Base-by-base conservation (phyloP, 2,888 invertebrate species). In the Athalia cordata region DNA sequence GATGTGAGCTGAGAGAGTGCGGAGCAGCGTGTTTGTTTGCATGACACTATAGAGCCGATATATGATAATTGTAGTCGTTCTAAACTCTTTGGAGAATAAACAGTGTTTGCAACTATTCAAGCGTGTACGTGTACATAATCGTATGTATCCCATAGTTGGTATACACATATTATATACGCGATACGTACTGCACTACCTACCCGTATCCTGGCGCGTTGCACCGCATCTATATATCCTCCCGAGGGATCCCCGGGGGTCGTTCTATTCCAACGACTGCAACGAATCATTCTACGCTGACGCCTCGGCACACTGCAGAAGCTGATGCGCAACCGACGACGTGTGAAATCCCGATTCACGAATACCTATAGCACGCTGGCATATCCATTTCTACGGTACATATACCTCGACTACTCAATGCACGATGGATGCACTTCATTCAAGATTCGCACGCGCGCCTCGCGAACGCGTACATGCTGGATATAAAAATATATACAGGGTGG, bases 281-380 rank as follows among this genome's bases (percentile, higher is more conserved):
- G 72, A 82, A 81, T 82, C 81, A 80, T 82, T 81, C 79, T 80
- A 78, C 78, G 74, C 80, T 80, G 78, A 82, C 82, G 79, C 82
- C 78, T 77, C 79, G 66, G 75, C 68, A 82, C 72, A 81, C 79
- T 79, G 62, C 47, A n/a, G 43, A 9, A 45, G 9, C 43, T 9
- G 15, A 13, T 72, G 50, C 65, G 29, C 59, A 2, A 29, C 80
- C 80, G 79, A 49, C 78, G 81, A 82, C 75, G 78, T 80, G 77
- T 80, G 66, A 62, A 78, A 79, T 75, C 65, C 72, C 65, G 52
- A 70, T 65, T 47, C 49, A 64, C 50, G n/a, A 64, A 75, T 75
- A 75, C 59, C 45, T n/a, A 47, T 59, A 2, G 29, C 29, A 29
- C 29, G 29, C 29, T 0, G 29, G 29, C 2, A 29, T 29, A 29